Evolutionary conservation across 2,797 vertebrate genomes (phyloP).

Genomic region (Premnoplex brunnescens): DNA sequence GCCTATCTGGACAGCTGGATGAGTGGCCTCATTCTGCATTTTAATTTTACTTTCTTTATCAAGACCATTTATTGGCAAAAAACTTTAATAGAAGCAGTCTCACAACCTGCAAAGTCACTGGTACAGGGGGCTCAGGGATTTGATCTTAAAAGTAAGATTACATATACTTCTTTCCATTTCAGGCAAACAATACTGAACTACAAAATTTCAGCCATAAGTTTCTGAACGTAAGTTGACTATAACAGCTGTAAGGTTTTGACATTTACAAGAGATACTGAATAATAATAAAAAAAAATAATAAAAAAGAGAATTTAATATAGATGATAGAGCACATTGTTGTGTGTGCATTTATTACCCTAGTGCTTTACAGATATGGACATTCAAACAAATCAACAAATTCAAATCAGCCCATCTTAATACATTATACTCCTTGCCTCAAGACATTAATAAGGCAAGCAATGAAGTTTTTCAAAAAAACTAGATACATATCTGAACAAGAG

Average conservation of each 20-base stretch:
- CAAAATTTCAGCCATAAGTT: neutral
- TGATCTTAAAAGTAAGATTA: neutral
- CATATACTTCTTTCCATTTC: neutral
- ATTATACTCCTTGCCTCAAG: neutral
- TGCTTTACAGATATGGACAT: neutral
- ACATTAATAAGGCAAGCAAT: neutral
- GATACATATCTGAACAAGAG: neutral
- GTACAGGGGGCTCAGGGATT: neutral
- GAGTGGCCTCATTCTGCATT: neutral
- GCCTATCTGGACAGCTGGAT: neutral
- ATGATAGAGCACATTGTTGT: neutral
- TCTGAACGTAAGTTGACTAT: neutral
- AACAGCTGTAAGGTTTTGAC: neutral
- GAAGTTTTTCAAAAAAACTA: neutral
- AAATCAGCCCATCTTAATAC: neutral
- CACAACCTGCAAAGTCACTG: neutral
- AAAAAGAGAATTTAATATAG: neutral
- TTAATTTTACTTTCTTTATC: neutral
- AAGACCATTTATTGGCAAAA: neutral
- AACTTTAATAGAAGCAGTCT: neutral
- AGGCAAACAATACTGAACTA: neutral
- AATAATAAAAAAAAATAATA: neutral
- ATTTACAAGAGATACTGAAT: neutral
- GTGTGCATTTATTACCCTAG: neutral
- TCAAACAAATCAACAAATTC: neutral